Percentiles rank a stretch among this genome's conserved stretches.
Evolutionary conservation across 2,113 vertebrate genomes (phyloP).

Genomic region (Coregonus clupeaformis): DNA sequence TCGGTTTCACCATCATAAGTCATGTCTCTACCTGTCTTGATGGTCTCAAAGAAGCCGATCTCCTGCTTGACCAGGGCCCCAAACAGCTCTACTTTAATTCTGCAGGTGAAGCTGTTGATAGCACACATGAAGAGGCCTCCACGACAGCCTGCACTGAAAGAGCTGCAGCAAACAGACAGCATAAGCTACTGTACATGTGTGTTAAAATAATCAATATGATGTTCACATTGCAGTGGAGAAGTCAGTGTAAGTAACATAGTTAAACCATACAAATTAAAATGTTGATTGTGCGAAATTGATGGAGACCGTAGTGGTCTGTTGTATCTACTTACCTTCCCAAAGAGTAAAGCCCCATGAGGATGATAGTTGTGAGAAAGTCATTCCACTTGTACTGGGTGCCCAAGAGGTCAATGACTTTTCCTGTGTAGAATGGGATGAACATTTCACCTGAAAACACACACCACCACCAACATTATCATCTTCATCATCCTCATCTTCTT

Average conservation of each 20-base stretch:
- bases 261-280: too few species aligned
- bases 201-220: too few species aligned
- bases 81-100: conserved; percentile 66
- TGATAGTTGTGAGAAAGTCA: conserved; percentile 65
- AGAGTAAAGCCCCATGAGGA: conserved; percentile 74
- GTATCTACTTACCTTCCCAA: conserved; percentile 70
- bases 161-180: conserved; percentile 53
- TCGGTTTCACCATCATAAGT: too few species aligned
- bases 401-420: conserved; percentile 82
- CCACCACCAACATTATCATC: neutral
- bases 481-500: neutral
- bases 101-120: conserved; percentile 50
- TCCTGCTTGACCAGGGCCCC: conserved; percentile 65
- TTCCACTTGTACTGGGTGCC: conserved; percentile 55
- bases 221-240: neutral
- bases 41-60: conserved; percentile 70
- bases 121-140: conserved; percentile 66
- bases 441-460: conserved; percentile 61
- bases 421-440: conserved; percentile 75
- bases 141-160: conserved; percentile 64
- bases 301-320: neutral
- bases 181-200: neutral
- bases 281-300: neutral
- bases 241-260: too few species aligned
- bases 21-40: conserved; percentile 65